Evolutionary conservation across 2,888 invertebrate species (phyloP).

Genomic region (Ornithoptera alexandrae): DNA sequence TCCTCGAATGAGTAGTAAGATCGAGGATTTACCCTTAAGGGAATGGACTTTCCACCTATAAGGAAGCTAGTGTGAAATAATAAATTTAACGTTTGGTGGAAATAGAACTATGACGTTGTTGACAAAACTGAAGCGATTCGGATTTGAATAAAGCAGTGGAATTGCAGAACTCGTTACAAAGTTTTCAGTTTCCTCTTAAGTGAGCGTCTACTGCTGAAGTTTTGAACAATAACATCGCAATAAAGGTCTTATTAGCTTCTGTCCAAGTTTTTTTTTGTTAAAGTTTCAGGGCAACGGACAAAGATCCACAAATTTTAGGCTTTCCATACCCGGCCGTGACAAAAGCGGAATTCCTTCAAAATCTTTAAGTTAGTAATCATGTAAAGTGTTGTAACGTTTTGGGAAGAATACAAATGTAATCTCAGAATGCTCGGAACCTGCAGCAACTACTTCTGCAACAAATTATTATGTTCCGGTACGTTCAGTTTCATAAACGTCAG

Average conservation of each 20-base stretch:
- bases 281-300: not conserved
- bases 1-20: no score
- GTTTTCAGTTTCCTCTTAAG: constrained; percentile 1
- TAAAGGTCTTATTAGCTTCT: not conserved
- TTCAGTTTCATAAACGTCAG: no score
- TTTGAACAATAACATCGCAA: not conserved
- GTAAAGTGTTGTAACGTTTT: not conserved
- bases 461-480: no score
- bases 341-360: not conserved
- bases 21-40: no score
- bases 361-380: not conserved
- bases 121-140: not conserved
- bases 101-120: no score
- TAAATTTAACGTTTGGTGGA: no score
- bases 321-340: no score
- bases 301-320: not conserved
- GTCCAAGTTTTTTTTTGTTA: not conserved
- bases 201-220: not conserved
- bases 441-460: no score
- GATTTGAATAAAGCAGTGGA: not conserved
- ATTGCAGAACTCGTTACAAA: constrained; percentile 5
- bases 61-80: no score
- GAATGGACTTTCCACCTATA: no score
- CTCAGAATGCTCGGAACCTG: no score
- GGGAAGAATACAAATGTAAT: not conserved